Evolutionary conservation across 2,113 vertebrate genomes (phyloP).

Genomic region (Carettochelys insculpta): DNA sequence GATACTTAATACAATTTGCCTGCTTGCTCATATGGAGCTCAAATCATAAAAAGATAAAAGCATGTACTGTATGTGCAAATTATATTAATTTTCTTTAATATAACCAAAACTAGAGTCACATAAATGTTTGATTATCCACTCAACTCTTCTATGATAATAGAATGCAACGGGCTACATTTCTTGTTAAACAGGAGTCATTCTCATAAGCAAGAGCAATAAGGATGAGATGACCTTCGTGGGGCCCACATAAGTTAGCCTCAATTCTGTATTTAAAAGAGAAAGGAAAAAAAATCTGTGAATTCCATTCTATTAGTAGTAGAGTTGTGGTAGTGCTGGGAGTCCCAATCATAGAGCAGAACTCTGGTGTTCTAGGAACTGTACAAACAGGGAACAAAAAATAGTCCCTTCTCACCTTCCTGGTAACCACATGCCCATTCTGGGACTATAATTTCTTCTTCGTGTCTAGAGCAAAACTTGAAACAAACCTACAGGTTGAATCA

Average conservation of each 20-base stretch:
- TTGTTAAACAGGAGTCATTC: neutral
- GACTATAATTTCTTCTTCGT: neutral
- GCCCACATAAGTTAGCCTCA: neutral
- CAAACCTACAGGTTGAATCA: neutral
- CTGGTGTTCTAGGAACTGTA: neutral
- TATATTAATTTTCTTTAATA: slow-evolving; percentile 54
- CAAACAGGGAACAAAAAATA: neutral
- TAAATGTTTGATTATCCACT: slow-evolving; percentile 55
- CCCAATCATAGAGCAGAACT: neutral
- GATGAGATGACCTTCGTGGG: neutral
- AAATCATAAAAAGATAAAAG: slow-evolving; percentile 41
- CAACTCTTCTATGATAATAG: slow-evolving; percentile 7
- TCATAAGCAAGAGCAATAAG: neutral
- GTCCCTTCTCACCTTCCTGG: neutral
- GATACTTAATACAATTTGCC: slow-evolving; percentile 46
- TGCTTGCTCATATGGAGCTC: slow-evolving; percentile 49
- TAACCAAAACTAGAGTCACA: slow-evolving; percentile 38
- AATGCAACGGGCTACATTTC: slow-evolving; percentile 12
- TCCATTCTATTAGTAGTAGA: neutral
- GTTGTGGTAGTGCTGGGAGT: neutral
- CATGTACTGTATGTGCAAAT: slow-evolving; percentile 52
- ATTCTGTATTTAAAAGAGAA: neutral
- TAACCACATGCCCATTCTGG: neutral
- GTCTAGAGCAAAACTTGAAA: neutral
- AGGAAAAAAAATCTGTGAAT: neutral